Conservation (phyloP, 1,140 invertebrate genomes). For the Apolygus lucorum region DNA sequence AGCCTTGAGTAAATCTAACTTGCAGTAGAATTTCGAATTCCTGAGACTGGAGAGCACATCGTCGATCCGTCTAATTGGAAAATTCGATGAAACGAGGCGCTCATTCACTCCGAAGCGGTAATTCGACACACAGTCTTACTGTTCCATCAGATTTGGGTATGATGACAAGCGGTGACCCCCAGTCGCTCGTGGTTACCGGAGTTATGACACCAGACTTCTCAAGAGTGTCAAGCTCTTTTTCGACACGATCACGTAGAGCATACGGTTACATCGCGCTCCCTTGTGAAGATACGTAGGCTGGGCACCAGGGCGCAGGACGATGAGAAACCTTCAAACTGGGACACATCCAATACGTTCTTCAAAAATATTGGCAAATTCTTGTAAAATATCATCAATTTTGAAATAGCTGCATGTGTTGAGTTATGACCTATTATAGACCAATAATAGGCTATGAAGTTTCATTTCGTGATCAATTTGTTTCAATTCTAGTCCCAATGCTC, state of each 20-base stretch:
- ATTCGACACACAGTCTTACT: slow-evolving; percentile 39
- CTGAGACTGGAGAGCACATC: background rate
- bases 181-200: slow-evolving; percentile 36
- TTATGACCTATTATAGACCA: background rate
- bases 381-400: background rate
- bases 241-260: slow-evolving; percentile 38
- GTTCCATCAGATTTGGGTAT: slow-evolving; percentile 39
- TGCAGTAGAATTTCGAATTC: slow-evolving; percentile 10
- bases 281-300: slow-evolving; percentile 35
- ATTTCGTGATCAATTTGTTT: slow-evolving; percentile 12
- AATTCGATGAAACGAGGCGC: background rate
- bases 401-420: background rate
- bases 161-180: slow-evolving; percentile 40
- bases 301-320: background rate
- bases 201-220: slow-evolving; percentile 34
- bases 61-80: slow-evolving; percentile 11
- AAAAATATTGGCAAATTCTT: too few species aligned
- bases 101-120: slow-evolving; percentile 33
- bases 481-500: slow-evolving; percentile 5
- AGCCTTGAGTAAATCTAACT: slow-evolving; percentile 5
- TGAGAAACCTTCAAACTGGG: background rate
- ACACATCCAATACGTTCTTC: background rate
- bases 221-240: slow-evolving; percentile 33
- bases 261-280: slow-evolving; percentile 39
- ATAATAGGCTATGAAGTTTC: background rate